phyloP scores from a whole-genome alignment of 1,140 invertebrate genomes.

The Cydia fagiglandana region DNA sequence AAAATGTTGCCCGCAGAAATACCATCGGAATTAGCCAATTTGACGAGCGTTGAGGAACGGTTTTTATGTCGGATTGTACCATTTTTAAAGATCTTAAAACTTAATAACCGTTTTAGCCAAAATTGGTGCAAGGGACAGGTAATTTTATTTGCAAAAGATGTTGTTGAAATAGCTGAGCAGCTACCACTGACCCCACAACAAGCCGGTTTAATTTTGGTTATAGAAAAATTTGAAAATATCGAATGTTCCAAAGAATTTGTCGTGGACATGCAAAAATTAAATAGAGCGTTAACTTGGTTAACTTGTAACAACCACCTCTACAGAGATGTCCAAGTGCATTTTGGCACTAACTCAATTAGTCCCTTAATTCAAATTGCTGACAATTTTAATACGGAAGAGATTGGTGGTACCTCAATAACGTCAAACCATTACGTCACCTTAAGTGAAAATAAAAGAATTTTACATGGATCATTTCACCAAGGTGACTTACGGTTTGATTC shows the following conservation, averaged over 20 bases:
- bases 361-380: constrained; percentile 16
- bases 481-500: constrained; percentile 35
- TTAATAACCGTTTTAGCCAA: constrained; percentile 42
- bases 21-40: constrained; percentile 34
- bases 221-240: constrained; percentile 35
- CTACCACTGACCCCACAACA: constrained; percentile 32
- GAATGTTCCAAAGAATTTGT: constrained; percentile 33
- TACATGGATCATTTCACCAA: constrained; percentile 32
- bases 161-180: constrained; percentile 42
- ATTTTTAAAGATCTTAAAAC: constrained; percentile 41
- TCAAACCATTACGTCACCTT: neutral
- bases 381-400: neutral
- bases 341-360: neutral
- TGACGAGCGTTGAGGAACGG: constrained; percentile 36
- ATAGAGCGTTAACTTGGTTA: constrained; percentile 35
- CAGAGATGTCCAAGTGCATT: neutral
- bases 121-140: constrained; percentile 47
- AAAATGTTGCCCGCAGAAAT: constrained; percentile 34
- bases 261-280: constrained; percentile 32
- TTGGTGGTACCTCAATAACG: neutral
- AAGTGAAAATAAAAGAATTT: constrained; percentile 1
- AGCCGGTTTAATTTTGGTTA: constrained; percentile 36
- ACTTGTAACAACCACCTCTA: constrained; percentile 21
- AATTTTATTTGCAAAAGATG: constrained; percentile 43
- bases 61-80: constrained; percentile 36